A percentile compares a stretch with the other conserved stretches of the same genome.
These are phyloP conservation scores for Torymus tubicola DNA, from an alignment of 2,888 invertebrate genomes.

Conservation along the genomic window DNA sequence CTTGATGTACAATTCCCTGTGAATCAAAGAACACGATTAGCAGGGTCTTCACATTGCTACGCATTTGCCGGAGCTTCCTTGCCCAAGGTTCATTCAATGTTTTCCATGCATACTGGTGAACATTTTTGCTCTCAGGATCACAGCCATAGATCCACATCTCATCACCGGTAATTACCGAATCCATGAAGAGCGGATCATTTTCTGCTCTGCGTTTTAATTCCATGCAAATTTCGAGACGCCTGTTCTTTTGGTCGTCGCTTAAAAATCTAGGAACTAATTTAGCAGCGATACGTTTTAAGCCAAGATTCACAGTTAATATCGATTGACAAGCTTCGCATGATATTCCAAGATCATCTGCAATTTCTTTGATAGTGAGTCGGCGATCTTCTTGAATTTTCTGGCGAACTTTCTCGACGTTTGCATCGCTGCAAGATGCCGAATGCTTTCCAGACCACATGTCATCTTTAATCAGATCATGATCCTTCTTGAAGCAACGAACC, in stretches of 20 bases:
- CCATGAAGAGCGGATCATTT: constrained; percentile 43
- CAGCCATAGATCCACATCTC: constrained; percentile 60
- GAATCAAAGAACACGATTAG: constrained; percentile 55
- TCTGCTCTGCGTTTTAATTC: constrained; percentile 48
- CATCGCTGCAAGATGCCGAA: constrained; percentile 42
- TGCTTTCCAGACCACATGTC: constrained; percentile 58
- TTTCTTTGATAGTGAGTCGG: constrained; percentile 45
- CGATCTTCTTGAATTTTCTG: constrained; percentile 48
- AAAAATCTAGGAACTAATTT: constrained; percentile 51
- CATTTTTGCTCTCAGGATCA: constrained; percentile 56
- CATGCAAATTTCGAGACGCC: constrained; percentile 46
- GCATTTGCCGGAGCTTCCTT: constrained; percentile 53
- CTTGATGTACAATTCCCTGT: constrained; percentile 59
- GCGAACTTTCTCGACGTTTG: constrained; percentile 46
- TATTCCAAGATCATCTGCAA: constrained; percentile 54
- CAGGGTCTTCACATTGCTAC: constrained; percentile 56
- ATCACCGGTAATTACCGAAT: constrained; percentile 53
- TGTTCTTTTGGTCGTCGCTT: constrained; percentile 49
- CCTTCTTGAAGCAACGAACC: constrained; percentile 57
- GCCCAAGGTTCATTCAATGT: constrained; percentile 56
- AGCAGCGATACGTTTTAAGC: constrained; percentile 54
- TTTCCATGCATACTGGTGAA: constrained; percentile 58
- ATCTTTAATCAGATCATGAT: constrained; percentile 59
- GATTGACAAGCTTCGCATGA: constrained; percentile 54
- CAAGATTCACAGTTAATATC: constrained; percentile 56